phyloP scores from a whole-genome alignment of 1,140 invertebrate species.

The Macrobrachium rosenbergii region DNA sequence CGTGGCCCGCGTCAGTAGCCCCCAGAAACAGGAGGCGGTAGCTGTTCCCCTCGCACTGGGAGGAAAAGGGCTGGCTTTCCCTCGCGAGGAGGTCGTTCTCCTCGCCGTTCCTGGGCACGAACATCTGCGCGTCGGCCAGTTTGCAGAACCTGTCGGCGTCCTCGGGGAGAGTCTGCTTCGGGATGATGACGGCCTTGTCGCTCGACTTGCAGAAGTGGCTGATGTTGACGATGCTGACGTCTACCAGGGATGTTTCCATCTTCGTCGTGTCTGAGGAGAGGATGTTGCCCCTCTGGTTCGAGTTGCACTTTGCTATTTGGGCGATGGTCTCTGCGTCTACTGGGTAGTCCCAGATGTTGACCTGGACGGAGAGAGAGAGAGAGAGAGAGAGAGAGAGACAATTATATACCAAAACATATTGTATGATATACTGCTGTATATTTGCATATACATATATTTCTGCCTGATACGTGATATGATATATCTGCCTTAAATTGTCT shows the following conservation, averaged over 20 bases:
- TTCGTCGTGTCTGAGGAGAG: neutral
- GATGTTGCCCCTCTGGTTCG: slow-evolving; percentile 29
- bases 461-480: too few relatives aligned
- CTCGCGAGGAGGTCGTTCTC: neutral
- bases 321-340: neutral
- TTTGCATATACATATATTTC: neutral
- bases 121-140: slow-evolving; percentile 18
- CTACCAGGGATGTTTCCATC: neutral
- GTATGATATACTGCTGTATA: too few relatives aligned
- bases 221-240: neutral
- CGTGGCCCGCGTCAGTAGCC: slow-evolving; percentile 13
- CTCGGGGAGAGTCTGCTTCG: neutral
- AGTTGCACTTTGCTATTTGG: neutral
- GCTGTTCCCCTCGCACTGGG: slow-evolving; percentile 21
- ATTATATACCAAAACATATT: too few relatives aligned
- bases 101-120: slow-evolving; percentile 19
- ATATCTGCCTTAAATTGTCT: too few relatives aligned
- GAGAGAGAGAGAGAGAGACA: too few relatives aligned
- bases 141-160: slow-evolving; percentile 29
- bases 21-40: slow-evolving; percentile 39
- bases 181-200: slow-evolving; percentile 15
- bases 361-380: neutral
- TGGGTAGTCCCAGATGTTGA: slow-evolving; percentile 34
- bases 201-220: slow-evolving; percentile 20
- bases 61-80: neutral